Conservation (phyloP, 2,888 invertebrate genomes). For the Halictus ligatus region DNA sequence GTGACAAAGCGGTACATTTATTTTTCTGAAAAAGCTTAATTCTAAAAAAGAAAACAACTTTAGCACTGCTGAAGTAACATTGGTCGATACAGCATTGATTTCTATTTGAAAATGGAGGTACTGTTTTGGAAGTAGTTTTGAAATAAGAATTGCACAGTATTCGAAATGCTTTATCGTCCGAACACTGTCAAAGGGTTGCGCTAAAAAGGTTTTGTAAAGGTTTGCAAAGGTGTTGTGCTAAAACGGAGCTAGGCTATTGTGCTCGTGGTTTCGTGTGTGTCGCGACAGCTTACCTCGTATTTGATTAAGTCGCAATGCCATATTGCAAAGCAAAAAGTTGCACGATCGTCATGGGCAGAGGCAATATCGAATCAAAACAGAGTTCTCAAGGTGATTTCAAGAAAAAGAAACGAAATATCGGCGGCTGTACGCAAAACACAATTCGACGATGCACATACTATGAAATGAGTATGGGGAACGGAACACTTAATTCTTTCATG, state of each 20-base stretch:
- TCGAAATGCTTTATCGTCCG: neutral
- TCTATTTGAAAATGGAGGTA: neutral
- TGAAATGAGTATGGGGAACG: neutral
- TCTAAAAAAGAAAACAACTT: neutral
- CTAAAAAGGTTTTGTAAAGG: neutral
- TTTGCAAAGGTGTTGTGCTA: neutral
- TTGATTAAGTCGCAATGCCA: slow-evolving; percentile 74
- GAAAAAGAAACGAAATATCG: neutral
- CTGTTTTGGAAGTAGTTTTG: neutral
- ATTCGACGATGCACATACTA: neutral
- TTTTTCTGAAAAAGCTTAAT: neutral
- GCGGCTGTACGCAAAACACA: neutral
- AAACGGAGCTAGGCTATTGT: neutral
- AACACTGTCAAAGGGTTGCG: neutral
- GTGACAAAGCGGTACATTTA: neutral
- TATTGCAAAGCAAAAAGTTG: slow-evolving; percentile 34
- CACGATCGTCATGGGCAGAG: neutral
- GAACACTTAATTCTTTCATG: neutral
- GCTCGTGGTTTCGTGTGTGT: neutral
- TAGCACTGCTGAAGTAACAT: neutral
- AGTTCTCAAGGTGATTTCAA: neutral
- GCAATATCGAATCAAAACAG: neutral
- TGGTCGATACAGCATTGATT: neutral
- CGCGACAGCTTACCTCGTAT: slow-evolving; percentile 73
- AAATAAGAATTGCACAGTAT: neutral